Base-by-base conservation (phyloP, 2,888 invertebrate species). In the Drosophila borborema region DNA sequence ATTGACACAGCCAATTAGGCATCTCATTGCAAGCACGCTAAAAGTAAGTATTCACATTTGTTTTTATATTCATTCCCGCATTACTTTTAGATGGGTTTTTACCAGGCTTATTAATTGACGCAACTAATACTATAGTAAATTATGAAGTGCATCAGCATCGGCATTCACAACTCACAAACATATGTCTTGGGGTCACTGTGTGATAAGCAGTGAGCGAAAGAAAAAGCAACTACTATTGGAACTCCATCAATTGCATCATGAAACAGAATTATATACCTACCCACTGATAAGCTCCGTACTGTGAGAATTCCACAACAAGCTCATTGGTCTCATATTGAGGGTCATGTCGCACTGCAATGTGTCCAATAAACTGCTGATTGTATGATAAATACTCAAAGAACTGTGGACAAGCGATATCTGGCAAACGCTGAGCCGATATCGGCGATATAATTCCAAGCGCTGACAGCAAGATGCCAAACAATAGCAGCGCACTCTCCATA, bases 291-390 rank as follows among this genome's bases (percentile, higher is more conserved):
- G 65, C 76, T 14, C 84, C 84, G 7, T 14, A 31, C 60, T 84
- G 84, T 0, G 90, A 89, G 58, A 84, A 82, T 36, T 85, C 68
- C 36, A 74, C 72, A 4, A 51, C 31, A 0, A 84, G 54, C 16
- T 64, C 65, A 18, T 89, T 73, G 6, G 43, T 66, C 31, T 53
- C 61, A 12, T 4, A 40, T 28, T 31, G 20, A 2, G 71, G 80
- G 74, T 85, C 60, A 12, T 66, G 88, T 1, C 60, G 53, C 5
- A 84, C 16, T 7, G 68, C 20, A 20, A 84, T 51, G 23, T 59
- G 63, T 3, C 84, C 84, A n/a, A 90, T 90, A 36, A 46, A 90
- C 28, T 84, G 72, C 7, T 67, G 55, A 31, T 62, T 56, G 7
- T 43, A 82, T 3, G 64, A 38, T 16, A 72, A 10, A 64, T 84